Conservation (phyloP, 2,797 vertebrate genomes). For the Rallus crepitans region DNA sequence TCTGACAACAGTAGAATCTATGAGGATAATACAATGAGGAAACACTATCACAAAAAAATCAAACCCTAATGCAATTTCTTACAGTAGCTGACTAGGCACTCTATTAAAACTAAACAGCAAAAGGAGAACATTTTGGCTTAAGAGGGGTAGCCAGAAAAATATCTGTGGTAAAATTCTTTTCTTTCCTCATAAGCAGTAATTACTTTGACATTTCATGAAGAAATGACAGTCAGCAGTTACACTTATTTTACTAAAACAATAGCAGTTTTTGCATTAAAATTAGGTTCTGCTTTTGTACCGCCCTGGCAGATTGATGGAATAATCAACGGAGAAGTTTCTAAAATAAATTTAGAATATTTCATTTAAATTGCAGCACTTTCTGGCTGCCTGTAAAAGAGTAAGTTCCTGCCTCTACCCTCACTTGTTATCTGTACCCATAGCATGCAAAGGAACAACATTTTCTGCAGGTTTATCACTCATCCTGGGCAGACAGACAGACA, state of each 20-base stretch:
- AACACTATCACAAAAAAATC: not conserved
- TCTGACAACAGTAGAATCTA: not conserved
- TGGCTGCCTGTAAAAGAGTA: not conserved
- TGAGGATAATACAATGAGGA: not conserved
- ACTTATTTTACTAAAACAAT: not conserved
- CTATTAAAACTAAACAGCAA: not conserved
- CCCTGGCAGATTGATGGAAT: not conserved
- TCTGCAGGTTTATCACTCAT: not conserved
- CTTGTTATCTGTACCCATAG: not conserved
- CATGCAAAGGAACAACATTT: not conserved
- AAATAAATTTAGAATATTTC: not conserved
- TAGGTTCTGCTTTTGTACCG: not conserved
- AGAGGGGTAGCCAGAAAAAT: not conserved
- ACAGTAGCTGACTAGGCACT: not conserved
- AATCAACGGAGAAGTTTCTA: not conserved
- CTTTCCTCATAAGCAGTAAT: not conserved
- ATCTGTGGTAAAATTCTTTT: not conserved
- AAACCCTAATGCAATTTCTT: not conserved
- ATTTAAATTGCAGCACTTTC: not conserved
- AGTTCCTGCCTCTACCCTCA: not conserved
- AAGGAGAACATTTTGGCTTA: not conserved
- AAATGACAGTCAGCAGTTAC: not conserved
- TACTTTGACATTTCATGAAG: not conserved
- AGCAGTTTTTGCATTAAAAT: not conserved
- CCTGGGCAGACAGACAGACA: not conserved